Evolutionary conservation across 2,113 vertebrate species (phyloP), one percentile per base, ranked within the genome.

Genomic region (Odontesthes bonariensis): DNA sequence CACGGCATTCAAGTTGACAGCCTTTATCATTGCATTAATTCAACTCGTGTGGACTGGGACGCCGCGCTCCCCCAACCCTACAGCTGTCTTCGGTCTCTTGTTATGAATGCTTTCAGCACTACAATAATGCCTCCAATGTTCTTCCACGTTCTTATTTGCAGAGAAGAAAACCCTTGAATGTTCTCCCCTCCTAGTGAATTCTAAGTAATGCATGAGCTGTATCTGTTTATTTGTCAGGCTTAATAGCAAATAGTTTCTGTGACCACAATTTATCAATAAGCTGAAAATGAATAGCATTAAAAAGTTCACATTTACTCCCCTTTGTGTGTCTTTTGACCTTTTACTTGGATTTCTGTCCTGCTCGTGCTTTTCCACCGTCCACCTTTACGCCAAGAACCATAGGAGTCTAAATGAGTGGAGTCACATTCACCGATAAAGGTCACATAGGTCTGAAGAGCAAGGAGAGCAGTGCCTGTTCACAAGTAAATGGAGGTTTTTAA

Each of bases 191-290:
- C 20, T 35, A 4, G 49, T 0, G 0, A 69, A n/a, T 33, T 40
- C 5, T 32, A 20, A 13, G 23, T 58, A 58, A 69, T 69, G 44
- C 65, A 69, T 69, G 55, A 62, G 31, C 65, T 69, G 19, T 40
- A 56, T 61, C 64, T 49, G 31, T 22, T 0, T 20, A 55, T 47
- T 35, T 22, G 51, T 62, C 74, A 56, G 38, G 73, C 31, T 61
- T 49, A 69, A 76, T 33, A 47, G 65, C 55, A 76, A 76, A 53
- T 40, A 53, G 55, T 60, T 44, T 20, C 9, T 32, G 27, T 52
- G 49, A 40, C 61, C 3, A 62, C 17, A 66, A 22, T 59, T 66
- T 22, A 42, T 32, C 23, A 22, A 35, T 19, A n/a, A 56, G 60
- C 44, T 44, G 0, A 53, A 22, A 52, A 13, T 16, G 20, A 66